Base-by-base conservation (phyloP, 2,888 invertebrate genomes). In the Itoplectis maculator region DNA sequence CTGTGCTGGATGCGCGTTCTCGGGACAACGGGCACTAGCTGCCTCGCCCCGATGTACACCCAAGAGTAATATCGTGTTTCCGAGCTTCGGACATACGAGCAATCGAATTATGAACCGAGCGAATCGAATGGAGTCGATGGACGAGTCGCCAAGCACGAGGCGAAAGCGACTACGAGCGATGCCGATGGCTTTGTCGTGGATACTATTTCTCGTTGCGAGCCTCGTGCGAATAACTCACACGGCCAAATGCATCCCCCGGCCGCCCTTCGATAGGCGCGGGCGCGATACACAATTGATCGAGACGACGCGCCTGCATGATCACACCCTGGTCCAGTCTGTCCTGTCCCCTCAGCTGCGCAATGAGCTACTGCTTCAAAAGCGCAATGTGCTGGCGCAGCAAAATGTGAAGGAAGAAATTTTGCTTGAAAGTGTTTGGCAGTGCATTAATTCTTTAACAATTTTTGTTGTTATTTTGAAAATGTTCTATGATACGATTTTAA, bases 21-120 rank as follows among this genome's bases (percentile, higher is more conserved):
- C 47, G 18, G 59, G 29, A 49, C 72, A 72, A 61, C 72, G 47
- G 61, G 13, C 8, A 45, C 45, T 72, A 42, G 11, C 42, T n/a
- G n/a, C n/a, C n/a, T n/a, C n/a, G 45, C 35, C 8, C 47, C 54
- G 20, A 45, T 61, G 35, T 23, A 61, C 76, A 79, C 61, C 59
- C 73, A 45, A 73, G 68, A 76, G 79, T 82, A 79, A 83, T 83
- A 83, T 85, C 83, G 59, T 68, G 79, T 82, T 82, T 73, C 82
- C 82, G 66, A 70, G 66, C 66, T 15, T 29, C n/a, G 75, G 70
- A 77, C 66, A 70, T 66, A 65, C 61, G 79, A 78, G 74, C 82
- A 80, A 84, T 84, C 79, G 82, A 84, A 82, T 84, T 79, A 82
- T 77, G 75, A 82, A 79, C 49, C 79, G 70, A 59, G 9, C 59